Conservation (phyloP, 2,113 vertebrate genomes). For the Thamnaconus septentrionalis region DNA sequence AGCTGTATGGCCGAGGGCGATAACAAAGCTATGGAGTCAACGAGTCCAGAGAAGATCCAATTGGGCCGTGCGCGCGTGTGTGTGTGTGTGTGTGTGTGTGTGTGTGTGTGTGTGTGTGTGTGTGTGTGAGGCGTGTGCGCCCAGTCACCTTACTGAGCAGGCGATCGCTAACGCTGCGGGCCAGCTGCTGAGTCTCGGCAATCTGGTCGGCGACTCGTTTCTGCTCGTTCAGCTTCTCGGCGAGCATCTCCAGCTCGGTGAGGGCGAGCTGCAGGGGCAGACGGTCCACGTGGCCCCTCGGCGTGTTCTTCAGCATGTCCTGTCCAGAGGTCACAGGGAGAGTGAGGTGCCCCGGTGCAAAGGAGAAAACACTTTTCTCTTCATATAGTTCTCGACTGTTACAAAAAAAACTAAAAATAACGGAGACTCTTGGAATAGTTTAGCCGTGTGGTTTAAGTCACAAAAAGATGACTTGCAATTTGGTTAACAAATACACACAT, state of each 20-base stretch:
- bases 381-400: no score
- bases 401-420: no score
- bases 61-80: slow-evolving; percentile 21
- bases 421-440: no score
- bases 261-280: slow-evolving; percentile 94
- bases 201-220: slow-evolving; percentile 92
- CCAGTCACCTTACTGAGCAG: slow-evolving; percentile 87
- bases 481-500: no score
- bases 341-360: background rate
- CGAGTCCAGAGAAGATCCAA: slow-evolving; percentile 5
- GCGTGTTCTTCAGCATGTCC: slow-evolving; percentile 98
- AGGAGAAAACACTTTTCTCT: no score
- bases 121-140: background rate
- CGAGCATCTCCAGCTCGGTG: slow-evolving; percentile 92
- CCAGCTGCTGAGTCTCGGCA: slow-evolving; percentile 93
- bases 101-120: background rate
- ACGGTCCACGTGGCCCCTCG: slow-evolving; percentile 87
- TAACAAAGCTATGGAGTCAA: slow-evolving; percentile 33
- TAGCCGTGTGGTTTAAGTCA: no score
- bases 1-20: slow-evolving; percentile 52
- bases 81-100: no score
- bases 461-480: no score
- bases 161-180: slow-evolving; percentile 88
- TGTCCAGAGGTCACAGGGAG: slow-evolving; percentile 51
- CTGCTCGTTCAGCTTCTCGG: slow-evolving; percentile 94